phyloP scores from a whole-genome alignment of 2,797 vertebrate species.

The Sebastes cheni region DNA sequence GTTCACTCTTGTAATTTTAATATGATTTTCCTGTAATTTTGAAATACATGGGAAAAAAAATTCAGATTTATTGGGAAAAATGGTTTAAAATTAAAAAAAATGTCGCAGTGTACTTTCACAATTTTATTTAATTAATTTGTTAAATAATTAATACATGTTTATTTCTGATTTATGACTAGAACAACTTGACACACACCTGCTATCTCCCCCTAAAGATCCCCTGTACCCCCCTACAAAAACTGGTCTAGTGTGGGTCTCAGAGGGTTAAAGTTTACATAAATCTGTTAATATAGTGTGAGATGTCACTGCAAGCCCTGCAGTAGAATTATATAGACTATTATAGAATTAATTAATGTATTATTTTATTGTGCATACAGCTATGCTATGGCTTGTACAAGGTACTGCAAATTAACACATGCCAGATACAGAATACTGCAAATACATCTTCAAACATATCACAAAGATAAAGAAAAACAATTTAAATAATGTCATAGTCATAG shows the following conservation, averaged over 20 bases:
- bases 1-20: too few relatives aligned
- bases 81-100: too few relatives aligned
- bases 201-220: too few relatives aligned
- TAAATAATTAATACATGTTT: too few relatives aligned
- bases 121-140: too few relatives aligned
- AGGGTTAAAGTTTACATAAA: neutral
- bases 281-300: neutral
- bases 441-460: neutral
- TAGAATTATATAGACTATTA: neutral
- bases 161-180: too few relatives aligned
- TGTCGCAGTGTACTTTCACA: too few relatives aligned
- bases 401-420: neutral
- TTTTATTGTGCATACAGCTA: neutral
- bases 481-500: neutral
- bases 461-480: neutral
- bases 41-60: too few relatives aligned
- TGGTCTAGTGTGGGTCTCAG: neutral
- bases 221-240: too few relatives aligned
- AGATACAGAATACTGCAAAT: neutral
- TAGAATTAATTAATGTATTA: neutral
- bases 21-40: too few relatives aligned
- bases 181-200: too few relatives aligned
- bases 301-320: neutral
- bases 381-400: neutral
- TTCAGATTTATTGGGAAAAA: too few relatives aligned